Evolutionary conservation across 2,113 vertebrate genomes (phyloP), one percentile per base, ranked within the genome.

Genomic region (Corythornis cristatus): DNA sequence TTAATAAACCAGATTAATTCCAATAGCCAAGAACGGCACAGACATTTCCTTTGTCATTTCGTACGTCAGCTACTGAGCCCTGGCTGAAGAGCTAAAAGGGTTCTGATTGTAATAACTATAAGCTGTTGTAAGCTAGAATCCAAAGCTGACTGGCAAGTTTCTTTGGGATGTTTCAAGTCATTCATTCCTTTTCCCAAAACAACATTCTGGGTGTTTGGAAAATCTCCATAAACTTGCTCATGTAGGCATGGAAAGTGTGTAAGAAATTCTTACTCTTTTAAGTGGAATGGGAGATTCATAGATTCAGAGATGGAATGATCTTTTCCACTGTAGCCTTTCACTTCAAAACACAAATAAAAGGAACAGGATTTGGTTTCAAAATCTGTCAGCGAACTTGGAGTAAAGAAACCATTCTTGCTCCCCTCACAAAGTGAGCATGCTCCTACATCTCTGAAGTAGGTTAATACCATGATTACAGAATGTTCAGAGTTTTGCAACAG

Each of bases 401-500:
- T 25, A 68, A 76, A 62, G 86, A 61, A 86, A 93, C 58, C 45
- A 77, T 54, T 45, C 79, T 25, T 43, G 53, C 45, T 40, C 46
- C 23, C 45, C 82, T 83, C 61, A 56, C 61, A 12, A 81, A 93
- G 65, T 50, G 35, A 93, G 77, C 1, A 0, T 17, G 64, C 64
- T 83, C 73, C 67, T 64, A 11, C 81, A 67, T 67, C 89, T 94
- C 12, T 66, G 62, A 95, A 94, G 73, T 78, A 71, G 84, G 89
- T 95, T 95, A 95, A 85, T 88, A 83, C 91, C 65, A 14, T 15
- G 79, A 96, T 95, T 94, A 93, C 35, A 93, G 91, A 84, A 54
- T 79, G 79, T 91, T 61, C 43, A 31, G 89, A 86, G 82, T 78
- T 94, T 78, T 50, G 92, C 93, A 90, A 64, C 4, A 6, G 48